Evolutionary conservation across 2,797 vertebrate genomes (phyloP), one percentile per base, ranked within the genome.

Genomic region (Scolopax bukidnonensis): DNA sequence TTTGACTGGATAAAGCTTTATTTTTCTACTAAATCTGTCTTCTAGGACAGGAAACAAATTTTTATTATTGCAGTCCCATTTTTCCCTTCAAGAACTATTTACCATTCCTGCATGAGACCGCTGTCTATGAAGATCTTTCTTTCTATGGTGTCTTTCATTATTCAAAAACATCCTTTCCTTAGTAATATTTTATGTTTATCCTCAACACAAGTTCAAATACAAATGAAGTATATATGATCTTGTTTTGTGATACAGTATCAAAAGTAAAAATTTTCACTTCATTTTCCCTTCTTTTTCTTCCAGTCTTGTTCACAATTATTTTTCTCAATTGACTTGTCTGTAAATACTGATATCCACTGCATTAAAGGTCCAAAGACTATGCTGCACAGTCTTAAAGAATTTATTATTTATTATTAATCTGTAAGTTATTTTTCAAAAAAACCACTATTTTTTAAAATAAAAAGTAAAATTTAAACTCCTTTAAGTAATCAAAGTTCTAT

Each of bases 51-150:
- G 9, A 2, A 68, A 59, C 4, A 71, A 54, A 74, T 64, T 56
- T 67, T 84, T 87, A 50, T 54, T 63, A 9, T n/a, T 32, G 9
- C 15, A 28, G 32, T 53, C 24, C 11, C 27, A 6, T 8, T 87
- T 87, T 77, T 61, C 48, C 11, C 10, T 61, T 38, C 28, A 75
- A 75, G 28, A 63, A 24, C 4, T 30, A 27, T 54, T 84, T 87
- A 45, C 9, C 10, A 4, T 36, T 6, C 11, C 16, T 24, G 40
- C 0, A 0, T 57, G 17, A 83, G 16, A 61, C 45, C 33, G 5
- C 14, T 73, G 40, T 76, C 10, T 5, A 18, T 27, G 16, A 45
- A 51, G 64, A 38, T 88, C 9, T 50, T 47, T 71, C 36, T 80
- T 63, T 40, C 43, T n/a, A 4, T 9, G 0, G 7, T 41, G 18